phyloP scores from a whole-genome alignment of 1,140 invertebrate species.

The Semibalanus balanoides region DNA sequence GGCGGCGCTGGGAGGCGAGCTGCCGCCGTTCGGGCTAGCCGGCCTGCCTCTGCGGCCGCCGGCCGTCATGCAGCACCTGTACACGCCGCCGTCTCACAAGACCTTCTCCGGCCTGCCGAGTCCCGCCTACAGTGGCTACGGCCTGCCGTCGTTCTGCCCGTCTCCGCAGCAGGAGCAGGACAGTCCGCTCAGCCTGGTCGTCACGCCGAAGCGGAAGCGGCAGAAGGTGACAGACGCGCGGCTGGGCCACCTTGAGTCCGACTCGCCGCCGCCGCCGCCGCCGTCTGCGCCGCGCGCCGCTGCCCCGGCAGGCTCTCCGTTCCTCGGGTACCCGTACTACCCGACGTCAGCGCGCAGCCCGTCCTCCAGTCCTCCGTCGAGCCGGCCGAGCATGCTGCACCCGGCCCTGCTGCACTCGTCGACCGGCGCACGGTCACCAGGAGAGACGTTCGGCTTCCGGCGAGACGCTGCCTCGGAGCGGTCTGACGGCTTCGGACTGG shows the following conservation, averaged over 20 bases:
- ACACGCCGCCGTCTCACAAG: background rate
- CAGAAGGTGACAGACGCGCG: conserved; percentile 93
- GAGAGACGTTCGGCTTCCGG: background rate
- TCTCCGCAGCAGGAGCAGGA: conserved; percentile 45
- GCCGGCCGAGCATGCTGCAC: background rate
- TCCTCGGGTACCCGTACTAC: background rate
- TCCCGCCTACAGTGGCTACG: background rate
- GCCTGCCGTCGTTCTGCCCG: conserved; percentile 10
- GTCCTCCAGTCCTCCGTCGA: background rate
- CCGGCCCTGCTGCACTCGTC: background rate
- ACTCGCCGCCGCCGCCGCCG: background rate
- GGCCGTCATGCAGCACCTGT: background rate
- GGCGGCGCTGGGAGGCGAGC: background rate
- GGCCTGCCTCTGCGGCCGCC: background rate
- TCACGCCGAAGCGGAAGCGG: conserved; percentile 85
- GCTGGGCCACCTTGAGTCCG: conserved; percentile 30
- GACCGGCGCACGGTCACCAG: background rate
- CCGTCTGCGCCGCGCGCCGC: too few species aligned
- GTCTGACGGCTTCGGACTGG: background rate
- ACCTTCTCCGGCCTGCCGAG: background rate
- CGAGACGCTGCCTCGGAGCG: background rate
- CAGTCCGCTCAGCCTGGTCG: conserved; percentile 80
- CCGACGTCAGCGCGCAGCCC: background rate
- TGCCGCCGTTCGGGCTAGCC: background rate
- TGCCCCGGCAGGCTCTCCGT: background rate